Conservation (phyloP, 2,113 vertebrate species). For the Phrynocephalus versicolor region DNA sequence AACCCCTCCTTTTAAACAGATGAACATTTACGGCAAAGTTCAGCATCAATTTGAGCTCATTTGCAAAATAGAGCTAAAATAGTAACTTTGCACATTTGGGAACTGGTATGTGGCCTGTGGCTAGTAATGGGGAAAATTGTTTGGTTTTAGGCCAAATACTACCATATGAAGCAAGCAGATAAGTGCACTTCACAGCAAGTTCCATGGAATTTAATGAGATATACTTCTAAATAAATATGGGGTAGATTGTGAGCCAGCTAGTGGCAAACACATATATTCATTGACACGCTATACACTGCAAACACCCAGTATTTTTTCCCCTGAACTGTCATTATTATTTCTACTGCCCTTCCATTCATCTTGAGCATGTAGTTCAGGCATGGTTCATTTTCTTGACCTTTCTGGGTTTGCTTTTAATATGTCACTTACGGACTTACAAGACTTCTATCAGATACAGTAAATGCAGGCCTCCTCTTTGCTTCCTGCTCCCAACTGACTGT, state of each 20-base stretch:
- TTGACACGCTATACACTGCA: too few species aligned
- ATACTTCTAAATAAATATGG: not conserved
- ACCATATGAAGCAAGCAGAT: not conserved
- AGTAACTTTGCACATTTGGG: not conserved
- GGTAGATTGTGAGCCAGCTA: not conserved
- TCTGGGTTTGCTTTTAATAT: not conserved
- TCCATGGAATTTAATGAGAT: not conserved
- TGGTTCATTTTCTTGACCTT: not conserved
- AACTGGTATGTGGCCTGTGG: not conserved
- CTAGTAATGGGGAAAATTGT: not conserved
- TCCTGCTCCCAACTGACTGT: not conserved
- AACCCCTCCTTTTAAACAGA: not conserved
- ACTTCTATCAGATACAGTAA: not conserved
- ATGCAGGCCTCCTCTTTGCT: not conserved
- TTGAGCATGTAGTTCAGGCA: not conserved
- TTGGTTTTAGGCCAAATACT: not conserved
- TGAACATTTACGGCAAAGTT: not conserved
- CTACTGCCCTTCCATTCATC: not conserved
- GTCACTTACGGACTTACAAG: not conserved
- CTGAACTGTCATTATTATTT: not conserved
- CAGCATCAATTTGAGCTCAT: not conserved
- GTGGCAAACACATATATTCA: not conserved
- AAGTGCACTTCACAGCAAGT: not conserved
- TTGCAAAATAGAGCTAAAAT: not conserved
- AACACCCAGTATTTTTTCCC: not conserved